These are phyloP conservation scores for Tangara arthus DNA, from an alignment of 2,797 vertebrate species.

Conservation along the genomic window DNA sequence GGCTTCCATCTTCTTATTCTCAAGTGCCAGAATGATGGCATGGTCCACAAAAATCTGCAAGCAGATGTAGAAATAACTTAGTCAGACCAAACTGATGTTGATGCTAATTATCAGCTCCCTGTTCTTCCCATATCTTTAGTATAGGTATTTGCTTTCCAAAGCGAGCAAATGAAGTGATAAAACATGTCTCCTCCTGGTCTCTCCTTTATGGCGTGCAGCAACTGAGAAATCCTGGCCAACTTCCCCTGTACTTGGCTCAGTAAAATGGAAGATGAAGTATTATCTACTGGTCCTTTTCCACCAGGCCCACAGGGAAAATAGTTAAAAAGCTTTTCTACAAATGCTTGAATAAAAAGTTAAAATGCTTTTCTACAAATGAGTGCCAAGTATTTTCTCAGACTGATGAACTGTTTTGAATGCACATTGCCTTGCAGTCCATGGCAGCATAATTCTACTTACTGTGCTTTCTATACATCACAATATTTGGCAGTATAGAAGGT, in stretches of 20 bases:
- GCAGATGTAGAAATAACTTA: background rate
- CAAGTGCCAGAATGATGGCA: background rate
- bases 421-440: background rate
- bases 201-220: background rate
- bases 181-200: background rate
- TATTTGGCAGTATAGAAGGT: background rate
- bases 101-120: background rate
- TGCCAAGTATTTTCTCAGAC: conserved; percentile 28
- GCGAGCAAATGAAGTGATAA: background rate
- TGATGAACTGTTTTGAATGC: background rate
- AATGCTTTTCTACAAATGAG: background rate
- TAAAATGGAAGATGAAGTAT: background rate
- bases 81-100: background rate
- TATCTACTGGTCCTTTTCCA: background rate
- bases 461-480: background rate
- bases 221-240: background rate
- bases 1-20: background rate
- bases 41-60: background rate
- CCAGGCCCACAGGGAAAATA: background rate
- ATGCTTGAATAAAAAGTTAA: background rate
- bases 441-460: background rate
- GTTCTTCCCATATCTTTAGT: background rate
- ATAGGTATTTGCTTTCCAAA: background rate
- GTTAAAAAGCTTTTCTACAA: background rate
- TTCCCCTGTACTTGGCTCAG: background rate